phyloP scores from a whole-genome alignment of 1,140 invertebrate species.

The Penaeus chinensis region DNA sequence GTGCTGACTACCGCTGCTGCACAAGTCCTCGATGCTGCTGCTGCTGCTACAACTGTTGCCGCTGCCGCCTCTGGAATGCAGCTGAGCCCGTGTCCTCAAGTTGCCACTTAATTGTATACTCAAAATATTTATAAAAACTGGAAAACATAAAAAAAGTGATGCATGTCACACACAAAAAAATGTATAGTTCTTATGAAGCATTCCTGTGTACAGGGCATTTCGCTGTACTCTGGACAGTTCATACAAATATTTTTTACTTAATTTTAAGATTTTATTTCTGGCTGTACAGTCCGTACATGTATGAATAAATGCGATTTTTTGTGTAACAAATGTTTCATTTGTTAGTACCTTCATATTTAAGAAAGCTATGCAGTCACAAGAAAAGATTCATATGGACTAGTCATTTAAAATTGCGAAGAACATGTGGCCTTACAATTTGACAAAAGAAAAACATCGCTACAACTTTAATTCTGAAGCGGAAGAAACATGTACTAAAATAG shows the following conservation, averaged over 20 bases:
- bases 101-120: constrained; percentile 14
- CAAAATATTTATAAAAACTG: constrained; percentile 36
- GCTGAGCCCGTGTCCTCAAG: constrained; percentile 16
- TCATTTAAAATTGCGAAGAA: no score
- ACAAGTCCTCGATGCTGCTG: constrained; percentile 1
- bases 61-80: not conserved
- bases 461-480: no score
- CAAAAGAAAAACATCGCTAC: no score
- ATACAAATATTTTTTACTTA: constrained; percentile 55
- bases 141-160: constrained; percentile 21
- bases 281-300: constrained; percentile 57
- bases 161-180: constrained; percentile 16
- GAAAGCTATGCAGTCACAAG: no score
- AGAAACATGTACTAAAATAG: no score
- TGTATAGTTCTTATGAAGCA: constrained; percentile 42
- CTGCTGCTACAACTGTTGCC: not conserved
- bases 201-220: constrained; percentile 58
- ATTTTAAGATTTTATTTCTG: constrained; percentile 44
- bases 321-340: no score
- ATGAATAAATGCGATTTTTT: constrained; percentile 60
- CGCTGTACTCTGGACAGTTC: constrained; percentile 53
- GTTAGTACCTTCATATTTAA: no score
- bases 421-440: no score
- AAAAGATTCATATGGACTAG: no score
- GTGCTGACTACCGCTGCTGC: not conserved